Base-by-base conservation (phyloP, 1,140 invertebrate species). In the Oreohelix idahoensis region DNA sequence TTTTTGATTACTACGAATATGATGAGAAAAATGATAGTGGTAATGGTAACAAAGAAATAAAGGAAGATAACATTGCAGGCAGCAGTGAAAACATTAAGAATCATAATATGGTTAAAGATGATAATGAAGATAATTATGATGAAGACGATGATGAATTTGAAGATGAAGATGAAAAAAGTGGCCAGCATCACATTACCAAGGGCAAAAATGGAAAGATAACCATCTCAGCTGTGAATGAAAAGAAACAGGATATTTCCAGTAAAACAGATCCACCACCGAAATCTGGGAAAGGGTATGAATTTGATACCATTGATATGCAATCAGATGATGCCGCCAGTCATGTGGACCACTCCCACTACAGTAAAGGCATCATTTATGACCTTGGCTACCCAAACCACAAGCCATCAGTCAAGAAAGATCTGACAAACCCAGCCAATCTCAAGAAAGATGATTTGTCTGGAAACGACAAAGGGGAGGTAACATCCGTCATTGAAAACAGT, bases 401-500 rank as follows among this genome's bases (percentile, higher is more conserved):
- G 63, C 53, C 38, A 20, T 82, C 83, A n/a, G 79, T 84, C 29
- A 86, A 88, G 81, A 86, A 84, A 39, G 81, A 84, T 49, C 38
- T 82, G 38, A 74, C 39, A 29, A 74, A 78, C 69, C 71, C 78
- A 35, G 79, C 76, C 29, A 66, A 35, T 29, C n/a, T 32, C 11
- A 29, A 32, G 29, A 8, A 66, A 32, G 63, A 66, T 4, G 29
- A 66, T 5, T 8, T 0, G 2, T 11, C 1, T 11, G 17, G n/a
- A 17, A 66, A 29, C 8, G 17, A 66, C 29, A 2, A 23, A 20
- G 51, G 2, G 2, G 5, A 2, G n/a, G n/a, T 2, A 8, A 8
- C 63, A 2, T 66, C 63, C 29, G 11, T 29, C 8, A 2, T 23
- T 66, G 63, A 17, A 32, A 66, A 32, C 63, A 66, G 17, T 32